phyloP scores from a whole-genome alignment of 2,113 vertebrate genomes.

The Carassius carassius region DNA sequence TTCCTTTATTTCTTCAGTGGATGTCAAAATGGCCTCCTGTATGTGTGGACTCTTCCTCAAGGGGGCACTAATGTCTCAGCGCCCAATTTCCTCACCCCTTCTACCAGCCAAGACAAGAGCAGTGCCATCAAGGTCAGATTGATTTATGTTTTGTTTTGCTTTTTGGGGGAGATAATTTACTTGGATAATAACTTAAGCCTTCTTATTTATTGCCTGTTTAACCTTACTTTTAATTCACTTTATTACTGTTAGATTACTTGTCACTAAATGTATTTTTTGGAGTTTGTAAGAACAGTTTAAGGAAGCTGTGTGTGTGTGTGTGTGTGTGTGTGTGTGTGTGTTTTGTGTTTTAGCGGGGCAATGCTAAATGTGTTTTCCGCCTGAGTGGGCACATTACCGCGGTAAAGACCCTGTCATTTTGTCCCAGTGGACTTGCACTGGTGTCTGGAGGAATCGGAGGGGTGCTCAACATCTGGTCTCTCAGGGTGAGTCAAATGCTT shows the following conservation, averaged over 20 bases:
- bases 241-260: not conserved
- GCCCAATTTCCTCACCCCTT: slow-evolving; percentile 66
- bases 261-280: not conserved
- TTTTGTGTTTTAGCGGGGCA: slow-evolving; percentile 60
- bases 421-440: slow-evolving; percentile 73
- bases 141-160: no score
- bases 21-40: slow-evolving; percentile 80
- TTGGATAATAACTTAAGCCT: not conserved
- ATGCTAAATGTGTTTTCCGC: slow-evolving; percentile 73
- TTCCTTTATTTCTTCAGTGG: slow-evolving; percentile 65
- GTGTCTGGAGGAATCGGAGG: slow-evolving; percentile 80
- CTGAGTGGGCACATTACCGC: slow-evolving; percentile 80
- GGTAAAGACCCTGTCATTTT: slow-evolving; percentile 78
- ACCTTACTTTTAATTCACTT: not conserved
- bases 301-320: not conserved
- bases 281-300: not conserved
- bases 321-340: slow-evolving; percentile 4
- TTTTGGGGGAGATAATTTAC: not conserved
- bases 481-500: slow-evolving; percentile 66
- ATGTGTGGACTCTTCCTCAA: slow-evolving; percentile 81
- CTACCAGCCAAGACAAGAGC: slow-evolving; percentile 66
- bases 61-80: slow-evolving; percentile 70
- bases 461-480: slow-evolving; percentile 81
- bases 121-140: slow-evolving; percentile 67
- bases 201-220: slow-evolving; percentile 13